Conservation (phyloP, 2,888 invertebrate genomes). For the Folsomia candida region DNA sequence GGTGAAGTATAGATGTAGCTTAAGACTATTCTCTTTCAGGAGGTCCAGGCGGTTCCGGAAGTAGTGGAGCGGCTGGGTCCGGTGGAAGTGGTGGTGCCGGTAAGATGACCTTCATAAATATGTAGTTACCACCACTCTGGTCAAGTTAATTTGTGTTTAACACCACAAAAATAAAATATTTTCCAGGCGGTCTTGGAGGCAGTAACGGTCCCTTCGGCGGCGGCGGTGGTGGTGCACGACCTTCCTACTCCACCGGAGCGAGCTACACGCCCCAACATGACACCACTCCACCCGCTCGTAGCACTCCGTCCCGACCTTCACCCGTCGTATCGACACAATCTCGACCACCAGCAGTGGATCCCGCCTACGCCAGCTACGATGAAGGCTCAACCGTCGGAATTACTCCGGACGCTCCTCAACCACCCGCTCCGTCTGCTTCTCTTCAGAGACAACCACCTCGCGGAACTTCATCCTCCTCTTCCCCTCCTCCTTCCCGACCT, state of each 20-base stretch:
- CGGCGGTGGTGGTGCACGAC: slow-evolving; percentile 15
- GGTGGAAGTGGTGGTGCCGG: slow-evolving; percentile 13
- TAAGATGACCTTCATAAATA: no score
- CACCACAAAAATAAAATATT: no score
- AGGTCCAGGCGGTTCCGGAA: not conserved
- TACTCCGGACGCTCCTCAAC: slow-evolving; percentile 9
- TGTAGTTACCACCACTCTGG: no score
- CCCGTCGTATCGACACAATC: not conserved
- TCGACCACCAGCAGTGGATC: no score
- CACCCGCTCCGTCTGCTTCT: not conserved
- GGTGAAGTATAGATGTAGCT: no score
- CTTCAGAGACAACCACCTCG: no score
- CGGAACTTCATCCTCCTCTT: no score
- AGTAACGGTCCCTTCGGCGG: slow-evolving; percentile 6
- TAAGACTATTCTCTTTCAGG: no score
- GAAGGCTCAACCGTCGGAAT: slow-evolving; percentile 15
- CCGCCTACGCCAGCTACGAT: slow-evolving; percentile 1
- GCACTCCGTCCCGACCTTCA: no score
- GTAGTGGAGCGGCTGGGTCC: not conserved
- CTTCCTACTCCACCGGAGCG: not conserved
- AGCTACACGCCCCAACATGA: not conserved
- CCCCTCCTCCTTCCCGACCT: no score
- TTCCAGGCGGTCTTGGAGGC: slow-evolving; percentile 12
- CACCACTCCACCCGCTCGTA: no score
- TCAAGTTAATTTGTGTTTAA: no score